Evolutionary conservation across 2,797 vertebrate genomes (phyloP).

Genomic region (Ctenosaura bakeri): DNA sequence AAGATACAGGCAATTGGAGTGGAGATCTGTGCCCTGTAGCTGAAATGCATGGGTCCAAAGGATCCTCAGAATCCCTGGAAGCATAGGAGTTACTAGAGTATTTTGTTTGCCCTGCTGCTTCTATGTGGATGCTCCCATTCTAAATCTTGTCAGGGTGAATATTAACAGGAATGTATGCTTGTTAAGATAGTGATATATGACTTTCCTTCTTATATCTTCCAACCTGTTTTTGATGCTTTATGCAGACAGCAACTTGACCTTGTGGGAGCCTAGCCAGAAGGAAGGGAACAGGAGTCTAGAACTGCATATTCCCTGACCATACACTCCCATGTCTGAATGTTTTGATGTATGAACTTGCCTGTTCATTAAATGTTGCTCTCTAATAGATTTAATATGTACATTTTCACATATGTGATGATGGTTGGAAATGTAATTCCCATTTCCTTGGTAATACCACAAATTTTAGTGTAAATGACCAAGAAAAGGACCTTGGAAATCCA

Average conservation of each 20-base stretch:
- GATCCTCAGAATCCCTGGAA: no score
- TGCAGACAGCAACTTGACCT: not conserved
- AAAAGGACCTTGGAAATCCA: not conserved
- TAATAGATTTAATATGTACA: conserved; percentile 18
- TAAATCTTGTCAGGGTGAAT: no score
- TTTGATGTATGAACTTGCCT: not conserved
- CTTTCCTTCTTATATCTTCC: no score
- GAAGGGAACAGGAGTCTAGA: not conserved
- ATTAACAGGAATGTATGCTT: no score
- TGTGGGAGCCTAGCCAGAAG: not conserved
- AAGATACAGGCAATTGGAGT: not conserved
- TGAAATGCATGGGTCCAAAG: no score
- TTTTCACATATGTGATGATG: not conserved
- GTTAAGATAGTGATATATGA: not conserved
- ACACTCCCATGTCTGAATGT: not conserved
- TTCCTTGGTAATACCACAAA: not conserved
- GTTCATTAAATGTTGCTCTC: conserved; percentile 49
- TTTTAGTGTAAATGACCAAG: not conserved
- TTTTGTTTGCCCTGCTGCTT: no score
- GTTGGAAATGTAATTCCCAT: not conserved
- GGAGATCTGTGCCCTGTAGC: no score
- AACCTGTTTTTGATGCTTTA: not conserved
- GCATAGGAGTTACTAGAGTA: no score
- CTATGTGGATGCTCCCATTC: no score
- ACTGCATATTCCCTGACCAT: no score